Percentiles rank a stretch among this genome's conserved stretches.
These are phyloP conservation scores for Amphipyra tragopoginis DNA, from an alignment of 2,888 invertebrate genomes.

Conservation along the genomic window DNA sequence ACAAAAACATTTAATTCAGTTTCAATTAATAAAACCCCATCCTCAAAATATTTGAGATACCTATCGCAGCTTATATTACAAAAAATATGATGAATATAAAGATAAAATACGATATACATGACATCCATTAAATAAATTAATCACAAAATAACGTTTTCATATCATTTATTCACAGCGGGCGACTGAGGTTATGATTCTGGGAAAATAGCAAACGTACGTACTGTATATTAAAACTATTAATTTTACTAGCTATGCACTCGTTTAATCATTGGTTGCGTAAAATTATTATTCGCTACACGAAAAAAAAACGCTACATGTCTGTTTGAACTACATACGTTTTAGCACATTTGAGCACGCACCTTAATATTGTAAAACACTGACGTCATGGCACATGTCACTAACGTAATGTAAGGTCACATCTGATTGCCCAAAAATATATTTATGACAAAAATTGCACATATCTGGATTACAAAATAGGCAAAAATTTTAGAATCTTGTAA, in stretches of 20 bases:
- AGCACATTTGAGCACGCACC: constrained; percentile 47
- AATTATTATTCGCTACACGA: constrained; percentile 25
- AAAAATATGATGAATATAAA: constrained; percentile 54
- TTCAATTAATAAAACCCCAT: background rate
- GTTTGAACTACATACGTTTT: constrained; percentile 26
- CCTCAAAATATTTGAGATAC: constrained; percentile 56
- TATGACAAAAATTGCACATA: constrained; percentile 41
- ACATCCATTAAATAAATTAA: constrained; percentile 50
- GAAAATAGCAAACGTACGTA: constrained; percentile 44
- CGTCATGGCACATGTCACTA: constrained; percentile 43
- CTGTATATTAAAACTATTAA: constrained; percentile 50
- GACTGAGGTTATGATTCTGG: constrained; percentile 29
- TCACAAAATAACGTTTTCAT: constrained; percentile 49
- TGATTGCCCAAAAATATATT: constrained; percentile 39
- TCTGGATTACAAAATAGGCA: constrained; percentile 53
- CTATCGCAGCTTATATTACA: constrained; percentile 49
- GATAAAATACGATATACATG: constrained; percentile 55
- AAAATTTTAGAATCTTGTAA: constrained; percentile 60
- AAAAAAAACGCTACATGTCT: constrained; percentile 35
- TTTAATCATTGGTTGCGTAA: constrained; percentile 30
- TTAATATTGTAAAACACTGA: constrained; percentile 41
- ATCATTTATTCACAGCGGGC: constrained; percentile 40
- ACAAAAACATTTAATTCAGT: background rate
- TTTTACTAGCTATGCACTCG: constrained; percentile 56
- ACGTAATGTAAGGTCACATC: constrained; percentile 40